A percentile compares a stretch with the other conserved stretches of the same genome.
These are phyloP conservation scores for Clarias fuscus DNA, from an alignment of 2,797 vertebrate species.

Conservation along the genomic window DNA sequence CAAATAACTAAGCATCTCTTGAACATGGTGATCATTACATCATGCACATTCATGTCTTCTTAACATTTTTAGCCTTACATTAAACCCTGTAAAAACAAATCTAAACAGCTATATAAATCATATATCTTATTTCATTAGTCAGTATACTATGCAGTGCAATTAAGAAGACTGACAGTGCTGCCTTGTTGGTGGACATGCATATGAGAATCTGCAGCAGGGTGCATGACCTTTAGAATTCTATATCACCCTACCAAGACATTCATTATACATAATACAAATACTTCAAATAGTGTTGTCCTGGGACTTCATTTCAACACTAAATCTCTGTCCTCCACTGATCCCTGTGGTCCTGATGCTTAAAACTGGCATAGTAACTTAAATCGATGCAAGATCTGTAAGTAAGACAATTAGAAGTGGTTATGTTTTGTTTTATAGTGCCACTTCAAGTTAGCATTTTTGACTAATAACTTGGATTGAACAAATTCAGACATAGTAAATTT, in stretches of 20 bases:
- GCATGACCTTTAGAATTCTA: conserved; percentile 30
- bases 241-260: conserved; percentile 16
- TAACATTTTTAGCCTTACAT: not conserved
- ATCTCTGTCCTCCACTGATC: not conserved
- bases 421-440: not conserved
- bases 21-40: not conserved
- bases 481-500: not conserved
- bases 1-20: not conserved
- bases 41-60: not conserved
- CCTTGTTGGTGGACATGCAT: conserved; percentile 14
- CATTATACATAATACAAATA: conserved; percentile 28
- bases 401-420: not conserved
- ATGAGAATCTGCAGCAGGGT: conserved; percentile 18
- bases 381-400: not conserved
- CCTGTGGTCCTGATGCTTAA: not conserved
- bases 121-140: not conserved
- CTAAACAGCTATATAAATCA: not conserved
- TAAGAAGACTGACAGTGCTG: conserved; percentile 22
- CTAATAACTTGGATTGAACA: not conserved
- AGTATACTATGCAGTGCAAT: not conserved
- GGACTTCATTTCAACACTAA: not conserved
- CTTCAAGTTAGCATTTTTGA: not conserved
- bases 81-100: not conserved
- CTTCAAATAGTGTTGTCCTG: not conserved
- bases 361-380: not conserved